phyloP scores from a whole-genome alignment of 1,140 invertebrate species.

The Ceratina japonica region DNA sequence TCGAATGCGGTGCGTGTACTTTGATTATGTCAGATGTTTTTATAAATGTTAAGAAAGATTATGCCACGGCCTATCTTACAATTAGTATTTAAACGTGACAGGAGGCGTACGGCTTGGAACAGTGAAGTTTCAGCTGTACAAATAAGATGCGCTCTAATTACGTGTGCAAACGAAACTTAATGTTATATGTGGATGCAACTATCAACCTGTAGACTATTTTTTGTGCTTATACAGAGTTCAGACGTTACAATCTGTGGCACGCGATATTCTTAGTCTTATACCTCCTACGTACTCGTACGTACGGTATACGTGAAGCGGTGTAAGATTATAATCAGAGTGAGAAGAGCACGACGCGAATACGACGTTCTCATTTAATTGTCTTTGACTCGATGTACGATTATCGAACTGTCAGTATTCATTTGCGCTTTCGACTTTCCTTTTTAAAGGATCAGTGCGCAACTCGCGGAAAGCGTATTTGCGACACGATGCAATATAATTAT shows the following conservation, averaged over 20 bases:
- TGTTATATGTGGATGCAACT: constrained; percentile 41
- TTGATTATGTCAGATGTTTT: constrained; percentile 58
- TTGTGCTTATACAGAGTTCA: constrained; percentile 31
- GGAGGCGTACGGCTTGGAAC: no score
- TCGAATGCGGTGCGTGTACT: not conserved
- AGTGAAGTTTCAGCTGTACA: no score
- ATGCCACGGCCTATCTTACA: constrained; percentile 68
- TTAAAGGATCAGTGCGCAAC: not conserved
- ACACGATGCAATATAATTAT: not conserved
- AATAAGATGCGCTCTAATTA: constrained; percentile 39
- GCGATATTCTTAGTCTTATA: constrained; percentile 14
- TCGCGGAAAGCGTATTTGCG: constrained; percentile 1
- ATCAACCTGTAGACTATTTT: constrained; percentile 36
- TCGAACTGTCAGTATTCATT: not conserved
- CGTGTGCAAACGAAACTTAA: constrained; percentile 44
- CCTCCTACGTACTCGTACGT: constrained; percentile 3
- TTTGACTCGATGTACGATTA: not conserved
- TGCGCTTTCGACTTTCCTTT: not conserved
- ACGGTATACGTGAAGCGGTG: not conserved
- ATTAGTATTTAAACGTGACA: constrained; percentile 65
- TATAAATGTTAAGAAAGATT: constrained; percentile 57
- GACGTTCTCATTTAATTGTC: not conserved
- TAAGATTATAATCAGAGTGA: not conserved
- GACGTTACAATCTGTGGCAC: constrained; percentile 20
- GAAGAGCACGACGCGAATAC: not conserved